phyloP scores from a whole-genome alignment of 2,113 vertebrate genomes.

The Pantherophis guttatus region DNA sequence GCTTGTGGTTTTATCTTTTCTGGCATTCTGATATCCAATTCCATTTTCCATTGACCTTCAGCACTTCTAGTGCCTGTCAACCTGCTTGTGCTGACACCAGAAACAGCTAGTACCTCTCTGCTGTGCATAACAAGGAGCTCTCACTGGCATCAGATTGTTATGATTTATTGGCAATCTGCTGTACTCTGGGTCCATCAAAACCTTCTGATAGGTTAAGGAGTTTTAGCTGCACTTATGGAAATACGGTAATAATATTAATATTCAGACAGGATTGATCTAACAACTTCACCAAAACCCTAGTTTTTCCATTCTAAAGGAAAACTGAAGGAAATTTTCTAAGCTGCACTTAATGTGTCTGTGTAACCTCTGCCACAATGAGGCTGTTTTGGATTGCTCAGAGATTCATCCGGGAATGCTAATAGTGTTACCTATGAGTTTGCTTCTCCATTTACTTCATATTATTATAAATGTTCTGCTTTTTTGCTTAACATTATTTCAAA shows the following conservation, averaged over 20 bases:
- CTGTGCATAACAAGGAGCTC: neutral
- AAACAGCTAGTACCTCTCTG: neutral
- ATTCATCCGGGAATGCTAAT: neutral
- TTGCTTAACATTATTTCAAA: neutral
- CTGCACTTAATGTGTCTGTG: neutral
- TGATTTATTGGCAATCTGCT: neutral
- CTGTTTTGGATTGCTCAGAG: neutral
- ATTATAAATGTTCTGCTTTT: neutral
- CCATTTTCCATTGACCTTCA: neutral
- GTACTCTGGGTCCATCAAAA: neutral
- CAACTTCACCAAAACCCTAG: neutral
- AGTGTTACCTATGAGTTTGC: neutral
- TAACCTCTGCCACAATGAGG: neutral
- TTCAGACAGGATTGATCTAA: neutral
- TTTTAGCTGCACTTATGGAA: neutral
- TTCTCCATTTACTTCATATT: neutral
- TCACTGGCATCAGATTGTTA: neutral
- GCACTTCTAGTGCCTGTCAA: neutral
- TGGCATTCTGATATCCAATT: neutral
- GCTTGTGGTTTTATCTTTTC: neutral
- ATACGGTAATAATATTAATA: neutral
- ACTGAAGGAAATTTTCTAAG: neutral
- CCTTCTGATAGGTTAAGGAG: neutral
- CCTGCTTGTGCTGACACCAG: neutral
- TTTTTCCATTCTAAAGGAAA: neutral